Evolutionary conservation across 1,140 invertebrate genomes (phyloP), one percentile per base, ranked within the genome.

Genomic region (Medauroidea extradentata): DNA sequence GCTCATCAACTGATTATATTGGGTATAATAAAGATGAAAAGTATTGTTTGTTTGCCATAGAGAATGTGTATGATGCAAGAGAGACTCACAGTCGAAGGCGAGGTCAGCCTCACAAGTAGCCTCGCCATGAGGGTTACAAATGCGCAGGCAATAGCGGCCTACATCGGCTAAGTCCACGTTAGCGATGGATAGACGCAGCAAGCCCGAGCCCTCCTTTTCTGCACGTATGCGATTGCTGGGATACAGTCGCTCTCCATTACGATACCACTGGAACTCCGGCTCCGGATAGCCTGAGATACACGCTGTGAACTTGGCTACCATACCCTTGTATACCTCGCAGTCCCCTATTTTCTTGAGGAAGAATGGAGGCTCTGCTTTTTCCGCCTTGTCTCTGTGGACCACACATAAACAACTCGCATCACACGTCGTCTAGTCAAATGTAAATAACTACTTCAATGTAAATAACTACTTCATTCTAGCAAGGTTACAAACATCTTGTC

Each of bases 261-360:
- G 86, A 74, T 82, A 92, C 91, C 91, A 91, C 64, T 90, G 85
- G 49, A 86, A 90, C 48, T 91, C 89, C 0, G 93, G 93, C 49
- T 93, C 90, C 0, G 93, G 93, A 60, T 80, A 84, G 38, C 93
- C 93, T 14, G 85, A 85, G 27, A 88, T 83, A 70, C 92, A 94
- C 27, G 92, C 93, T 14, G 92, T 95, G 71, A 96, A 95, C 73
- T 93, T 94, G 18, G 89, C 92, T 16, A 86, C 86, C 87, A 94
- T 93, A 8, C 90, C 89, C 66, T 88, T 85, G 71, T 89, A 91
- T 18, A 93, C 81, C 73, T 95, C 92, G 25, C 88, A 88, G 71
- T 94, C 91, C 0, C 90, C 91, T 59, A 95, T 90, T 65, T 85
- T 87, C 76, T 95, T 96, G 56, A 96, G 74, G 81, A 95, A 95